Evolutionary conservation across 37 sponge, comb jelly and placozoan genomes (phyloP).

Genomic region (Mnemiopsis leidyi): DNA sequence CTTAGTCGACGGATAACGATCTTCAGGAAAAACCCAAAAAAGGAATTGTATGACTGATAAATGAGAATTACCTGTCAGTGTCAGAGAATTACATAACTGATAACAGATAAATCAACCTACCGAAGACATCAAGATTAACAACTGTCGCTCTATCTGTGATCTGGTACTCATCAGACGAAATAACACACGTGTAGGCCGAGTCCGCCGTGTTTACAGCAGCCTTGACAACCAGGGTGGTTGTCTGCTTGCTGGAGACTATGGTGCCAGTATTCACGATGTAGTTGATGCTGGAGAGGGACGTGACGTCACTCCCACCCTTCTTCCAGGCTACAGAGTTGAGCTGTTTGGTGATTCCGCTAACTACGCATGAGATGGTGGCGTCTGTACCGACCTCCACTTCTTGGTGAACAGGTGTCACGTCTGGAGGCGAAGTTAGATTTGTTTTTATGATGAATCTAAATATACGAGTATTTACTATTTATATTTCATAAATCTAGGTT

Average conservation of each 20-base stretch:
- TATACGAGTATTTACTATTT: too few relatives aligned
- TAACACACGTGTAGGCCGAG: neutral
- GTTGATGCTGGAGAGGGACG: neutral
- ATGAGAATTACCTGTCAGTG: too few relatives aligned
- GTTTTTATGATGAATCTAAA: too few relatives aligned
- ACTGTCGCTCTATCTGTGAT: neutral
- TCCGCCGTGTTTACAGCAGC: slow-evolving; percentile 12
- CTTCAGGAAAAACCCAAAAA: too few relatives aligned
- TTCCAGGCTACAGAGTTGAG: slow-evolving; percentile 3
- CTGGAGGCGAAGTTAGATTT: too few relatives aligned
- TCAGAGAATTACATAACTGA: too few relatives aligned
- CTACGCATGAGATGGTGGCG: neutral
- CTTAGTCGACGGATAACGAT: too few relatives aligned
- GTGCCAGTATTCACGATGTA: neutral
- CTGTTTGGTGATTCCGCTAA: neutral
- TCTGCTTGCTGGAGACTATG: neutral
- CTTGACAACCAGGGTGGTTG: neutral
- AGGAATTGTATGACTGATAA: too few relatives aligned
- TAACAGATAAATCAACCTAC: too few relatives aligned
- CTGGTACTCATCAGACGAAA: neutral
- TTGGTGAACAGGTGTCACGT: neutral
- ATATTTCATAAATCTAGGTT: too few relatives aligned
- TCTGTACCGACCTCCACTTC: neutral
- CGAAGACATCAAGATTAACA: neutral
- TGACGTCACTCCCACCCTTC: neutral